Base-by-base conservation (phyloP, 2,888 invertebrate species). In the Chymomyza caudatula region DNA sequence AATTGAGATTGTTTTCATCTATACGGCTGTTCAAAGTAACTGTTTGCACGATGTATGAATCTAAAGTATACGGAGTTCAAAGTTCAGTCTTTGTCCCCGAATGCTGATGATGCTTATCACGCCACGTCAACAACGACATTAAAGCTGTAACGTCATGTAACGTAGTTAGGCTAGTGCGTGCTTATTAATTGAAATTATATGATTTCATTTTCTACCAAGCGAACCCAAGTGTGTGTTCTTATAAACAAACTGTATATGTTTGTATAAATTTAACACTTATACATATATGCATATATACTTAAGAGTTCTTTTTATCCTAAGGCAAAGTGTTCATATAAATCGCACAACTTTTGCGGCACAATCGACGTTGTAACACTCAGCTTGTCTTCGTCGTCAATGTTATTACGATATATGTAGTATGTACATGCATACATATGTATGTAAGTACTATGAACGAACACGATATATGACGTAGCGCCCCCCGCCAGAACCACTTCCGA, bases 401-500 rank as follows among this genome's bases (percentile, higher is more conserved):
- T 37, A 37, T 37, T 37, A 37, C 29, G 29, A 37, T 37, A 37
- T 11, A 37, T n/a, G n/a, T n/a, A n/a, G n/a, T n/a, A n/a, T n/a
- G n/a, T n/a, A n/a, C n/a, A 37, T 4, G 11, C 29, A 37, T 37
- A 11, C 29, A 37, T 37, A 37, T 13, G 29, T 29, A 29, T 29
- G 29, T 1, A 37, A 11, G 2, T 37, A 37, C n/a, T 37, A 25
- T 25, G 5, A 25, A 37, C 29, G 29, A 11, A 37, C 29, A 37
- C 29, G 29, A 37, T 37, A 11, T 37, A 37, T 37, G 29, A 37
- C 29, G 29, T 37, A 37, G 29, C 11, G 11, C 11, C 1, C 29
- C 19, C 23, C 49, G 20, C n/a, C 19, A 56, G 47, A 52, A 19
- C 37, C 23, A 61, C 63, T 63, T 37, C 29, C 29, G 29, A 37